Evolutionary conservation across 2,888 invertebrate species (phyloP).

Genomic region (Zootermopsis nevadensis): DNA sequence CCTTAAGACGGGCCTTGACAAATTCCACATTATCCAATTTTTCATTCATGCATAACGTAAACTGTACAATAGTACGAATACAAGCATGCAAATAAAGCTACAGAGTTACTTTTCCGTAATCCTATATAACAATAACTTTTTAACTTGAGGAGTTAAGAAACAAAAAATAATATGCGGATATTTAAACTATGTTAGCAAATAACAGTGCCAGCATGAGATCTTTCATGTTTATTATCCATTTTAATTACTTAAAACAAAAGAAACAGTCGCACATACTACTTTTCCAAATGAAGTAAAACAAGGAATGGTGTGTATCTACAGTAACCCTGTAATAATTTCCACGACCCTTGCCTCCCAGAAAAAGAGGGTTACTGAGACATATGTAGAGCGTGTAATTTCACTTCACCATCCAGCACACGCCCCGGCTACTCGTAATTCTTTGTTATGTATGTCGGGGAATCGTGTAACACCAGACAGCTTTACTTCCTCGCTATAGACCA

Average conservation of each 20-base stretch:
- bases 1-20: too few relatives aligned
- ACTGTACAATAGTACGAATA: too few relatives aligned
- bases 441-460: conserved; percentile 38
- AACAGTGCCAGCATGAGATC: not conserved
- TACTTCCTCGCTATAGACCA: not conserved
- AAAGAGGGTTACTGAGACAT: not conserved
- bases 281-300: not conserved
- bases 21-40: too few relatives aligned
- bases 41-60: too few relatives aligned
- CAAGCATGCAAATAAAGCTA: too few relatives aligned
- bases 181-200: not conserved
- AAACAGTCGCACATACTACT: not conserved
- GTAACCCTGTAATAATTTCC: not conserved
- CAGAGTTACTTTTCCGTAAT: too few relatives aligned
- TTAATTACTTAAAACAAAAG: not conserved
- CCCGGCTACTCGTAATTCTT: conserved; percentile 19
- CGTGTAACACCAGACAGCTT: not conserved
- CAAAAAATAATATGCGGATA: too few relatives aligned
- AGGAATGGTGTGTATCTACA: not conserved
- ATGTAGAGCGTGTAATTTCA: not conserved
- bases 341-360: not conserved
- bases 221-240: not conserved
- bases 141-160: too few relatives aligned
- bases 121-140: too few relatives aligned
- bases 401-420: not conserved